These are phyloP conservation scores for Eulemur rufifrons DNA, from an alignment of 2,113 vertebrate species.

Conservation along the genomic window DNA sequence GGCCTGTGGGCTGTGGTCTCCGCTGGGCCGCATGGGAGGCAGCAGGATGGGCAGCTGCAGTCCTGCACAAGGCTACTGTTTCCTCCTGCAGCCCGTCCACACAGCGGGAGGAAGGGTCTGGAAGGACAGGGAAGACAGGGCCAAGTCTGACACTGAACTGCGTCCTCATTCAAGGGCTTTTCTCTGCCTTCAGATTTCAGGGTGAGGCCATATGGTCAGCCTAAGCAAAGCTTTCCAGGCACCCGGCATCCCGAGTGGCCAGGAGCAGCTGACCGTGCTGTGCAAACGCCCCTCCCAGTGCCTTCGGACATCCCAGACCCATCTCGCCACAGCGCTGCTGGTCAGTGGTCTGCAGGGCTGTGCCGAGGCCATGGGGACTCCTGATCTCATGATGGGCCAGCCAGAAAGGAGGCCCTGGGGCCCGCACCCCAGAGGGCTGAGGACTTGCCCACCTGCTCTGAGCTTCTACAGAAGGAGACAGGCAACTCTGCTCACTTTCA, in stretches of 20 bases:
- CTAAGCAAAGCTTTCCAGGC: not conserved
- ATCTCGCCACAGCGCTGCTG: not conserved
- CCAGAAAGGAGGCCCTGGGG: too few relatives aligned
- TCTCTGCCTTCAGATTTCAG: not conserved
- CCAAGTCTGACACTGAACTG: too few relatives aligned
- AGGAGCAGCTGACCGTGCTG: not conserved
- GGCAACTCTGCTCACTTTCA: not conserved
- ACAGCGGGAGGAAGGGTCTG: not conserved
- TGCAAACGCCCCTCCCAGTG: not conserved
- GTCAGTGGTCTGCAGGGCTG: not conserved
- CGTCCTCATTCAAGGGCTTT: not conserved
- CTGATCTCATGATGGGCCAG: not conserved
- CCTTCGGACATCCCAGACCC: not conserved
- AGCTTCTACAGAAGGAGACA: not conserved
- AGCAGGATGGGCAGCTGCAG: not conserved
- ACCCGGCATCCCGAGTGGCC: not conserved
- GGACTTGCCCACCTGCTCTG: accelerated
- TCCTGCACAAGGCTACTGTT: too few relatives aligned
- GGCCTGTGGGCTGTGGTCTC: too few relatives aligned
- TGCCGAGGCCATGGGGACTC: not conserved
- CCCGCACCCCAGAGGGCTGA: not conserved
- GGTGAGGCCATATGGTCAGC: not conserved
- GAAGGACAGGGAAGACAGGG: not conserved
- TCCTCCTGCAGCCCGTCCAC: not conserved
- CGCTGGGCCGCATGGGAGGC: not conserved